A percentile compares a stretch with the other conserved stretches of the same genome.
These are phyloP conservation scores for Acronicta psi DNA, from an alignment of 2,888 invertebrate genomes.

Conservation along the genomic window DNA sequence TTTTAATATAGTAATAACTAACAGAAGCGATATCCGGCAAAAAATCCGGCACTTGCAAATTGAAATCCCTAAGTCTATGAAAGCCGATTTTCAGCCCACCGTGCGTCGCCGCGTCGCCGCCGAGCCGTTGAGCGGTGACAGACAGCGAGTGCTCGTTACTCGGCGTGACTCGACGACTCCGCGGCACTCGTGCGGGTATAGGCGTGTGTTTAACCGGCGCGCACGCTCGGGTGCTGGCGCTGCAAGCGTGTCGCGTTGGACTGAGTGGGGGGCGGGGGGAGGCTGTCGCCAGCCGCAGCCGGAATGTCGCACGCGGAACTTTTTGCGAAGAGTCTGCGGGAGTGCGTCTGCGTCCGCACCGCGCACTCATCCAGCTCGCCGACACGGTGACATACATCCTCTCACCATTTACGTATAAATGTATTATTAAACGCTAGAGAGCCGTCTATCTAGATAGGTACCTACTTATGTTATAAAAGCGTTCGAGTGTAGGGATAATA, in stretches of 20 bases:
- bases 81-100: no score
- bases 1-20: no score
- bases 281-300: background rate
- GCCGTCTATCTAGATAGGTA: no score
- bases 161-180: slow-evolving; percentile 62
- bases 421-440: background rate
- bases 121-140: background rate
- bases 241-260: background rate
- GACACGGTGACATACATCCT: slow-evolving; percentile 43
- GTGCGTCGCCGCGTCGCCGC: background rate
- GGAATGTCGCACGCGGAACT: slow-evolving; percentile 40
- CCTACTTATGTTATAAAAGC: no score
- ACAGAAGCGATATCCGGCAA: no score
- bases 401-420: background rate
- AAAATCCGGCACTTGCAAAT: no score
- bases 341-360: background rate
- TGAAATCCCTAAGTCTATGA: no score
- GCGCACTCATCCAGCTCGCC: slow-evolving; percentile 16
- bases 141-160: slow-evolving; percentile 57
- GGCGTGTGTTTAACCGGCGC: no score
- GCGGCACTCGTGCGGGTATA: background rate
- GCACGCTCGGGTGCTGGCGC: background rate
- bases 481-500: no score
- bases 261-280: background rate
- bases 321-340: slow-evolving; percentile 37